A percentile compares a stretch with the other conserved stretches of the same genome.
Evolutionary conservation across 2,797 vertebrate species (phyloP).

Genomic region (Agapornis canus): DNA sequence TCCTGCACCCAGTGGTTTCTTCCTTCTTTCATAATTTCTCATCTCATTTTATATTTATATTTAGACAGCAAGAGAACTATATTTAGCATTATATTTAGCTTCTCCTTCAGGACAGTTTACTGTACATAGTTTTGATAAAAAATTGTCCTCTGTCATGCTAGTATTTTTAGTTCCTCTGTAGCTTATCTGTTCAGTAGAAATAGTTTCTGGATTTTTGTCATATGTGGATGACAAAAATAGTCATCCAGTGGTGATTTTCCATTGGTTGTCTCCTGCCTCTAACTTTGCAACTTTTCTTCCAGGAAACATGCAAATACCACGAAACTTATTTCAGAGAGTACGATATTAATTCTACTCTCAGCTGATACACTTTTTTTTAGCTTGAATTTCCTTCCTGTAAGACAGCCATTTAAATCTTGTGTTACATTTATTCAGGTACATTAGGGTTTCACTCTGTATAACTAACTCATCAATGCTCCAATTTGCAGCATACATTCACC

Average conservation of each 20-base stretch:
- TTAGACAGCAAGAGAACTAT: neutral
- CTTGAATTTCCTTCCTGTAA: neutral
- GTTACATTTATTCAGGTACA: neutral
- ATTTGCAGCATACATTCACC: neutral
- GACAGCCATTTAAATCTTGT: neutral
- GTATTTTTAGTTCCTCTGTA: neutral
- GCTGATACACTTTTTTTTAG: neutral
- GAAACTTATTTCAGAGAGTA: neutral
- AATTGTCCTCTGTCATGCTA: neutral
- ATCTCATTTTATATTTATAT: neutral
- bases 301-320: neutral
- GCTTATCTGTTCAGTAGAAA: neutral
- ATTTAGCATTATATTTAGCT: neutral
- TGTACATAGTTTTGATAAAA: neutral
- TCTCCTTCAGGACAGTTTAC: neutral
- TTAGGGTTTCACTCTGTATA: neutral
- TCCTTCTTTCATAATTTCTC: neutral
- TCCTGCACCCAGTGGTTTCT: neutral
- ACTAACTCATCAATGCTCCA: neutral
- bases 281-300: neutral
- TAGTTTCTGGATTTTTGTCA: neutral
- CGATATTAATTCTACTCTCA: neutral
- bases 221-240: neutral
- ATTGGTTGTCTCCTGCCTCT: neutral
- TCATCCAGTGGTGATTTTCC: neutral